Base-by-base conservation (phyloP, 2,797 vertebrate species). In the Acanthiza pusilla region DNA sequence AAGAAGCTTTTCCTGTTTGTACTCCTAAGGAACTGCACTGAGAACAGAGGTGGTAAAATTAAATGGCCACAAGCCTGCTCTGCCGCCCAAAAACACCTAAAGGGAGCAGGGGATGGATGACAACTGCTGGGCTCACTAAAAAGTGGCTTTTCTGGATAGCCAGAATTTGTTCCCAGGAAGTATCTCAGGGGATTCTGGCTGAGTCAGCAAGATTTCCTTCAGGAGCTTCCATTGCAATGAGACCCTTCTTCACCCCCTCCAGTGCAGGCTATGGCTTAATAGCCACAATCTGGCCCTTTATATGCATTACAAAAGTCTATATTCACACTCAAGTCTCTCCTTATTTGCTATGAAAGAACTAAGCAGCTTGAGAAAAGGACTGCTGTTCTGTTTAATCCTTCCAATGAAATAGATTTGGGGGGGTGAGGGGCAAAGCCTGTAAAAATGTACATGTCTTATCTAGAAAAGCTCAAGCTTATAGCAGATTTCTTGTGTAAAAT, bases 211-310 rank as follows among this genome's bases (percentile, higher is more conserved):
- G 91, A 95, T 95, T 97, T 97, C 34, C 94, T 90, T 84, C 95
- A 74, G 94, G 91, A 95, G 79, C 82, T 96, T 92, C 94, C 88
- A 93, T 53, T 86, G 95, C 95, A 92, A 17, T 71, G 88, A 96
- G 91, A 95, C 94, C 89, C 92, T 96, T 97, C 95, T 93, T 93
- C 94, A 90, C 91, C 94, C 94, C 94, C 94, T 96, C 94, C 94
- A 97, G 94, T 82, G 94, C 94, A 92, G 94, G 89, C 95, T 92
- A 95, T 96, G 94, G 95, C 94, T 97, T 97, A 97, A 97, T 95
- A 96, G 96, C 96, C 94, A 96, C 95, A 97, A 96, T 96, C 96
- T 97, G 96, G 95, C 94, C 89, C 94, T 97, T 97, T 97, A 97
- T 96, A 96, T 96, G 95, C 96, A 97, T 97, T 89, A 97, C 96